phyloP scores from a whole-genome alignment of 2,888 invertebrate genomes.

The Drosophila subquinaria region DNA sequence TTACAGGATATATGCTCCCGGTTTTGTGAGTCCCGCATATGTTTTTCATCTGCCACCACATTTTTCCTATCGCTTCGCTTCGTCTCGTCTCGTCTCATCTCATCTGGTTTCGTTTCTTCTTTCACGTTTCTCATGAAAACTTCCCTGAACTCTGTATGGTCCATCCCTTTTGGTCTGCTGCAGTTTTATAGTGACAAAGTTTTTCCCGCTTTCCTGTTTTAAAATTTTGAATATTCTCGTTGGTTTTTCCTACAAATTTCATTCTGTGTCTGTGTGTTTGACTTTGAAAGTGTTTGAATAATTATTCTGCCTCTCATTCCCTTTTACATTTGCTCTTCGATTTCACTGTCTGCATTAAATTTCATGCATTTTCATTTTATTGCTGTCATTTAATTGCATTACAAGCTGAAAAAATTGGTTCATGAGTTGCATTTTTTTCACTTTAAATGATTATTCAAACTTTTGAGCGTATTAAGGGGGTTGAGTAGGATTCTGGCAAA shows the following conservation, averaged over 20 bases:
- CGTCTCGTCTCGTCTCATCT: conserved; percentile 5
- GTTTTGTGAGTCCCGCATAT: conserved; percentile 68
- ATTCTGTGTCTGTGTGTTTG: conserved; percentile 34
- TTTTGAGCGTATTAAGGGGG: no score
- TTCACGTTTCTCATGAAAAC: conserved; percentile 38
- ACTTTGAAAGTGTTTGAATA: conserved; percentile 76
- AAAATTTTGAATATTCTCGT: conserved; percentile 24
- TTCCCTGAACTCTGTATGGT: conserved; percentile 44
- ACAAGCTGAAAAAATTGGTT: conserved; percentile 24
- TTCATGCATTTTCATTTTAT: conserved; percentile 30
- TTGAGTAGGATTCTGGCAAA: conserved; percentile 18
- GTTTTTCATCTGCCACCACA: conserved; percentile 61
- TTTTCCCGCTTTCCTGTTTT: conserved; percentile 47
- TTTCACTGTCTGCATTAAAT: conserved; percentile 13
- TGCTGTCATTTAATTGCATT: conserved; percentile 33
- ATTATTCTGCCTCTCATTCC: conserved; percentile 61
- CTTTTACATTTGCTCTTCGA: conserved; percentile 5
- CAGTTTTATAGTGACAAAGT: conserved; percentile 58
- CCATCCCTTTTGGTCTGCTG: conserved; percentile 48
- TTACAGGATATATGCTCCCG: conserved; percentile 61
- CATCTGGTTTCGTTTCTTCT: conserved; percentile 26
- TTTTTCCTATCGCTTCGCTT: conserved; percentile 34
- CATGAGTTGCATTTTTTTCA: conserved; percentile 40
- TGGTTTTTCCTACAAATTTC: conserved; percentile 28
- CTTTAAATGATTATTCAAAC: conserved; percentile 12